Evolutionary conservation across 1,140 invertebrate species (phyloP).

Genomic region (Bombus breviceps): DNA sequence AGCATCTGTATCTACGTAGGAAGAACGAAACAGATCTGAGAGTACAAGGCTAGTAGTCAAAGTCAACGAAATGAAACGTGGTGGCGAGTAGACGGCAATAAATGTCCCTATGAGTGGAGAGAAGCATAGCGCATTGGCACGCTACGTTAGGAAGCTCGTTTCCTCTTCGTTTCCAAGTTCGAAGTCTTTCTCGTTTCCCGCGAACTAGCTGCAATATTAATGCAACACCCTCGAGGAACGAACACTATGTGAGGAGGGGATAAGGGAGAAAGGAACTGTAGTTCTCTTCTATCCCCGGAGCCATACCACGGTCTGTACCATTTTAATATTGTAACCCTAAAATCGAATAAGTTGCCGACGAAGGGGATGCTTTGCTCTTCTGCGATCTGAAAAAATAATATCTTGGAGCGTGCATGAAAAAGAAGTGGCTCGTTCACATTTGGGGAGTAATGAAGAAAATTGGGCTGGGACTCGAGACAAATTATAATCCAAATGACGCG

Average conservation of each 20-base stretch:
- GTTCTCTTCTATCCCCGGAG: background rate
- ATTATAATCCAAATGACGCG: background rate
- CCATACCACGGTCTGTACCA: background rate
- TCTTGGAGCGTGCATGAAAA: background rate
- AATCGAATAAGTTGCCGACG: conserved; percentile 46
- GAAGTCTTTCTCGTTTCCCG: background rate
- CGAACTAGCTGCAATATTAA: conserved; percentile 44
- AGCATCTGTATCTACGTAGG: background rate
- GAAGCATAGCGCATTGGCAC: background rate
- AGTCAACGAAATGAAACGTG: conserved; percentile 5
- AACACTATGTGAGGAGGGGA: background rate
- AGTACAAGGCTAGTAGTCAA: conserved; percentile 10
- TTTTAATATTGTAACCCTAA: conserved; percentile 58
- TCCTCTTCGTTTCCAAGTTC: background rate
- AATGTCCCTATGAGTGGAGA: background rate
- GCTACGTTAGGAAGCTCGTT: background rate
- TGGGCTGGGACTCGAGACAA: background rate
- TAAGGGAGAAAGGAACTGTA: background rate
- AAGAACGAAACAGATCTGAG: background rate
- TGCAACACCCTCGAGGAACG: conserved; percentile 26
- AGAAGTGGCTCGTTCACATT: background rate
- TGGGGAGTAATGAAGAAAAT: background rate
- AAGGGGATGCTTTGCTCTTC: background rate
- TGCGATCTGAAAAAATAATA: conserved; percentile 8
- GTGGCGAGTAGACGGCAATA: background rate